Base-by-base conservation (phyloP, 2,797 vertebrate genomes). In the Cyclopterus lumpus region DNA sequence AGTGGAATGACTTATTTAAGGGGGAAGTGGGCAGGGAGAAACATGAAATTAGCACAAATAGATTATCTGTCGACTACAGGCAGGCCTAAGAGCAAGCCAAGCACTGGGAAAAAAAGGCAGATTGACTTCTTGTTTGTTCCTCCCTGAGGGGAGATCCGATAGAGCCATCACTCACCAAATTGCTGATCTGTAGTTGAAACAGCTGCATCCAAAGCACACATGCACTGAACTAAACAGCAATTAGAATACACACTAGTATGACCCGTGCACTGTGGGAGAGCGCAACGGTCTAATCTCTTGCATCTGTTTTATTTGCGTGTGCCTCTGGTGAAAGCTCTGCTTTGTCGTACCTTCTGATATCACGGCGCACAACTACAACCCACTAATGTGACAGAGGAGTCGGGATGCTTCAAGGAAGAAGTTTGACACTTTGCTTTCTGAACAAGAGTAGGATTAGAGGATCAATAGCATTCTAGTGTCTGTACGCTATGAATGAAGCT, bases 1-100 rank as follows among this genome's bases (percentile, higher is more conserved):
- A 89, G 86, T 85, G 70, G 86, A 91, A 94, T 93, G 90, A 94
- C 93, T 94, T 93, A 94, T 94, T 93, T 88, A 90, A 83, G 75
- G 75, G 81, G 82, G 85, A 86, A 89, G 90, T 88, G 82, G 89
- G 86, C 86, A 90, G 89, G 67, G 73, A 92, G 90, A 93, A 94
- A 90, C 91, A 92, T 89, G 90, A 93, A 95, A 95, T 95, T 94
- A 94, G 93, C 93, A 94, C 93, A 92, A 94, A 95, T 94, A 90
- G 94, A 95, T 95, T 95, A 95, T 93, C 91, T 94, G 94, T 94
- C 93, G 63, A 80, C 86, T 42, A 74, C 81, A 88, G 88, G 86
- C 83, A 66, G 82, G 81, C 63, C 85, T 82, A 83, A 89, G 82
- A 90, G 92, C 86, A 86, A 91, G 89, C 85, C 82, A 89, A 89